Conservation (phyloP, 2,113 vertebrate genomes). For the Cottus gobio region DNA sequence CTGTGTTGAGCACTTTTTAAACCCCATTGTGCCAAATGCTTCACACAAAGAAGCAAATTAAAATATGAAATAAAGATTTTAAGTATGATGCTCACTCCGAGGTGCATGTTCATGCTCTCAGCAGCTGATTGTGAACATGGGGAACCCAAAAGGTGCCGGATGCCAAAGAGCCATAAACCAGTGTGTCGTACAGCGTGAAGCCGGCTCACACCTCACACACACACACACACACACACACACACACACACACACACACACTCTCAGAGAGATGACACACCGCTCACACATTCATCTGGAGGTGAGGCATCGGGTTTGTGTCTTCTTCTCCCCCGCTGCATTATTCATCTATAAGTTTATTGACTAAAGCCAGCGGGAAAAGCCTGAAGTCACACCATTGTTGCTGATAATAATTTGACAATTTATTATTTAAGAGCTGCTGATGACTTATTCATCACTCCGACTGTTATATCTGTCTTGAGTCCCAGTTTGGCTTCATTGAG, state of each 20-base stretch:
- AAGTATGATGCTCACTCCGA: background rate
- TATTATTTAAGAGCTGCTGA: slow-evolving; percentile 77
- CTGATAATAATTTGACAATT: slow-evolving; percentile 60
- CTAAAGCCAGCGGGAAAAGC: slow-evolving; percentile 21
- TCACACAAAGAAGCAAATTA: background rate
- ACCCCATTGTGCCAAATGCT: background rate
- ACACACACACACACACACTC: slow-evolving; percentile 50
- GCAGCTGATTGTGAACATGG: slow-evolving; percentile 25
- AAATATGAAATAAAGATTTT: background rate
- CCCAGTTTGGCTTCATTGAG: slow-evolving; percentile 20
- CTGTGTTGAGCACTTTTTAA: background rate
- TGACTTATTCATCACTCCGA: slow-evolving; percentile 71
- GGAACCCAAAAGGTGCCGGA: slow-evolving; percentile 17
- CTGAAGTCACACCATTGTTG: slow-evolving; percentile 44
- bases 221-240: slow-evolving; percentile 43
- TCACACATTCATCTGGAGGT: slow-evolving; percentile 48
- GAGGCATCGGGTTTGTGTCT: background rate
- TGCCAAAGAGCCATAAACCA: slow-evolving; percentile 38
- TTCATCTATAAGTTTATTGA: slow-evolving; percentile 32
- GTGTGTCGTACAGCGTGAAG: slow-evolving; percentile 35
- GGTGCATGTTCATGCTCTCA: slow-evolving; percentile 2
- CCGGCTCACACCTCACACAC: slow-evolving; percentile 61
- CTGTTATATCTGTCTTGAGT: slow-evolving; percentile 47
- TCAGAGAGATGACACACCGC: slow-evolving; percentile 11
- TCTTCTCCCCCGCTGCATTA: slow-evolving; percentile 32